phyloP scores from a whole-genome alignment of 2,797 vertebrate genomes.

The Meriones psammophilus region DNA sequence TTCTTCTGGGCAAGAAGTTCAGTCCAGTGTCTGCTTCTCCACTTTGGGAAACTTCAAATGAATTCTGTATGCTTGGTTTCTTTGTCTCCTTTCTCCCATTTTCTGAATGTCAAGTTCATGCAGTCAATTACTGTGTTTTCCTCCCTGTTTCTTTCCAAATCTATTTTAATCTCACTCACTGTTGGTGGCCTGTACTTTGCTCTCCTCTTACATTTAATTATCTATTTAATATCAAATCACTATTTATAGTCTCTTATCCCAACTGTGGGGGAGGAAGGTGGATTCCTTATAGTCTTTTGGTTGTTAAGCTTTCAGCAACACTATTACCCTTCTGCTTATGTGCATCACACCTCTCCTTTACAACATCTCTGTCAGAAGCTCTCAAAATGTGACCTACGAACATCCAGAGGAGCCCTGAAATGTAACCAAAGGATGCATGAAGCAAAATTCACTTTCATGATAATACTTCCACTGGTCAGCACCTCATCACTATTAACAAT shows the following conservation, averaged over 20 bases:
- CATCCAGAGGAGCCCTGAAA: not conserved
- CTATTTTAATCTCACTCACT: not conserved
- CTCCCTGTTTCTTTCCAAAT: conserved; percentile 1
- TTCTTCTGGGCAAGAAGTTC: not conserved
- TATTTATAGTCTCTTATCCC: not conserved
- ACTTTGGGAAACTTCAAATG: not conserved
- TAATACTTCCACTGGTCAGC: not conserved
- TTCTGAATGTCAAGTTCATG: not conserved
- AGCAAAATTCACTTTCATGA: conserved; percentile 27
- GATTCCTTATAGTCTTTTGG: not conserved
- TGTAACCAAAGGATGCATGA: not conserved
- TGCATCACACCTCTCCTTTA: not conserved
- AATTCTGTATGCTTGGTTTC: not conserved
- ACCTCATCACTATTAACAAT: not conserved
- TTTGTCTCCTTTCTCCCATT: not conserved
- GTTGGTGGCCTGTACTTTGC: not conserved
- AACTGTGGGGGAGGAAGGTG: not conserved
- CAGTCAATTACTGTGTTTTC: not conserved
- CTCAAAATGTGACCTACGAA: not conserved
- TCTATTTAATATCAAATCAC: not conserved
- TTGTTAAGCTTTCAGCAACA: not conserved
- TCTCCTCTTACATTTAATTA: conserved; percentile 21
- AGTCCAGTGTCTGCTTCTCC: not conserved
- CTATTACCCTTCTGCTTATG: not conserved
- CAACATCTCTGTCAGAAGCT: not conserved